phyloP scores from a whole-genome alignment of 2,888 invertebrate genomes.

The Salticus scenicus region DNA sequence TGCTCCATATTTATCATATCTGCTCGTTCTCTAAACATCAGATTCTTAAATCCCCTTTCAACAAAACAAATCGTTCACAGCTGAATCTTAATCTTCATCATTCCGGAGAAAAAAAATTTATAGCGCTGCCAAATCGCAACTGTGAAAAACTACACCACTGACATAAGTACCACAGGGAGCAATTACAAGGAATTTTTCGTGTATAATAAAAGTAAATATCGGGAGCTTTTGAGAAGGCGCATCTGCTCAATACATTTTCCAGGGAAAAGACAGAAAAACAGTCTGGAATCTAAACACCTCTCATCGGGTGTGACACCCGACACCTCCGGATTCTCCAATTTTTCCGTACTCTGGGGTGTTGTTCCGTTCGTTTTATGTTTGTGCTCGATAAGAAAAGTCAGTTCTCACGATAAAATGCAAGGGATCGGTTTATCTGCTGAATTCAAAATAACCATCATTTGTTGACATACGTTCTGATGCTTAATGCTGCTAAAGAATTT shows the following conservation, averaged over 20 bases:
- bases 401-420: neutral
- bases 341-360: neutral
- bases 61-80: constrained; percentile 6
- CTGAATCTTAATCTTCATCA: constrained; percentile 6
- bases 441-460: neutral
- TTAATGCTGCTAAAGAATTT: too few relatives aligned
- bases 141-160: constrained; percentile 19
- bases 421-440: neutral
- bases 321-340: neutral
- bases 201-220: constrained; percentile 17
- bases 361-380: neutral
- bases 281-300: constrained; percentile 4
- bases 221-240: constrained; percentile 6
- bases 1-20: constrained; percentile 1
- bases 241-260: constrained; percentile 7
- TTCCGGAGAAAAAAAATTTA: neutral
- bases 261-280: neutral
- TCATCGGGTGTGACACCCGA: neutral
- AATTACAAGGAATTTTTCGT: constrained; percentile 11
- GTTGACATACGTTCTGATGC: neutral
- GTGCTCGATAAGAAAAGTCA: neutral
- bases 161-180: constrained; percentile 11
- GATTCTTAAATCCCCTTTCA: neutral
- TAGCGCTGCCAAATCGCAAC: neutral
- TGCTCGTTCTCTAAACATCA: neutral